phyloP scores from a whole-genome alignment of 1,140 invertebrate genomes.

The Sarcophaga peregrina region DNA sequence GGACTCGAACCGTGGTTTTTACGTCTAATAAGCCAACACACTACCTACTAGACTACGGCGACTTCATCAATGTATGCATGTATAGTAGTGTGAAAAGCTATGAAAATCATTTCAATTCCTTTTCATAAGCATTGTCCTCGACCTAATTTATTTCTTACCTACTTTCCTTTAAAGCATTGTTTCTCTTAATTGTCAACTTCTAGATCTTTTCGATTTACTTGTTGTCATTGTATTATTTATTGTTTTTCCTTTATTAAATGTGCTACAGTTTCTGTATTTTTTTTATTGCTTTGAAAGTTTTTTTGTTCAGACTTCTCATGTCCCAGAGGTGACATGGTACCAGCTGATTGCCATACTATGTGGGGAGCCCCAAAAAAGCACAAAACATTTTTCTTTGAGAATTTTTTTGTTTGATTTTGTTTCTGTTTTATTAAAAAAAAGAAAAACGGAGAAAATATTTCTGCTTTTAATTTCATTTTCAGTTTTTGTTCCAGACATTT shows the following conservation, averaged over 20 bases:
- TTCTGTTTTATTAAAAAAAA: background rate
- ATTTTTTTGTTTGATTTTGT: background rate
- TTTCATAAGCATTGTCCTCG: too few relatives aligned
- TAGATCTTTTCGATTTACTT: too few relatives aligned
- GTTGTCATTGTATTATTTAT: too few relatives aligned
- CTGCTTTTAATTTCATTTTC: background rate
- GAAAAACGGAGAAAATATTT: background rate
- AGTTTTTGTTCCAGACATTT: background rate
- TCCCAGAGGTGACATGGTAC: background rate
- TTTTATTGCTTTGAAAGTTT: background rate
- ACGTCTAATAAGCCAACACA: too few relatives aligned
- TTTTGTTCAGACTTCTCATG: background rate
- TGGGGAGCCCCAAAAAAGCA: background rate
- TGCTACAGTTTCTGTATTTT: background rate
- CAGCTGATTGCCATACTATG: background rate
- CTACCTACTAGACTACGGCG: too few relatives aligned
- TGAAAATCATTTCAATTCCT: too few relatives aligned
- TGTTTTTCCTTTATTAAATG: background rate
- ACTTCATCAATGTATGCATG: too few relatives aligned
- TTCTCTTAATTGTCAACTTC: too few relatives aligned
- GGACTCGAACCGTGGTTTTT: too few relatives aligned
- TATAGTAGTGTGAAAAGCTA: too few relatives aligned
- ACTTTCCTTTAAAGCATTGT: too few relatives aligned
- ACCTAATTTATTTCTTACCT: too few relatives aligned
- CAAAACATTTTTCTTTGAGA: background rate